Conservation (phyloP, 2,797 vertebrate genomes). For the Halcyon leucocephala region DNA sequence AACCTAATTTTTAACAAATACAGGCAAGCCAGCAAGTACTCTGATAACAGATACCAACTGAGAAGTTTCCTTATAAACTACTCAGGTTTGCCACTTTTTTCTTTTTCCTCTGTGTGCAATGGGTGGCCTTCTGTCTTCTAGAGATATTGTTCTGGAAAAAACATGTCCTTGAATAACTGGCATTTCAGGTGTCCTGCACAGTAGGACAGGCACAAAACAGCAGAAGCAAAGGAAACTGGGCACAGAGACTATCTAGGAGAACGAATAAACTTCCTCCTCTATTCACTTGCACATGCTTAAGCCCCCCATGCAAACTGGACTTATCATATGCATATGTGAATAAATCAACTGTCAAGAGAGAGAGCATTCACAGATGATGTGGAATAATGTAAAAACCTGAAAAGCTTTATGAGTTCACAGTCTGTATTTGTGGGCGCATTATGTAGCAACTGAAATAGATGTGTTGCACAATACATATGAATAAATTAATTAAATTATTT, state of each 20-base stretch:
- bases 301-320: background rate
- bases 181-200: background rate
- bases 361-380: background rate
- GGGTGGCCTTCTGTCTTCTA: background rate
- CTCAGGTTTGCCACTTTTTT: background rate
- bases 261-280: background rate
- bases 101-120: background rate
- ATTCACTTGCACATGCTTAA: background rate
- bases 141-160: background rate
- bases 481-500: background rate
- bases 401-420: background rate
- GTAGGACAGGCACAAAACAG: background rate
- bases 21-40: background rate
- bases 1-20: background rate
- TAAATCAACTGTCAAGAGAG: background rate
- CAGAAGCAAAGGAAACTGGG: background rate
- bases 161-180: background rate
- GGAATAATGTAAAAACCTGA: background rate
- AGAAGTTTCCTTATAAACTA: background rate
- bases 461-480: background rate
- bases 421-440: background rate
- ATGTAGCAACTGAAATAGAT: background rate
- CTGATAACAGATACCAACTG: rapidly evolving
- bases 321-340: rapidly evolving
- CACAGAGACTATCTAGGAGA: background rate